Evolutionary conservation across 1,140 invertebrate genomes (phyloP).

Genomic region (Streblospio benedicti): DNA sequence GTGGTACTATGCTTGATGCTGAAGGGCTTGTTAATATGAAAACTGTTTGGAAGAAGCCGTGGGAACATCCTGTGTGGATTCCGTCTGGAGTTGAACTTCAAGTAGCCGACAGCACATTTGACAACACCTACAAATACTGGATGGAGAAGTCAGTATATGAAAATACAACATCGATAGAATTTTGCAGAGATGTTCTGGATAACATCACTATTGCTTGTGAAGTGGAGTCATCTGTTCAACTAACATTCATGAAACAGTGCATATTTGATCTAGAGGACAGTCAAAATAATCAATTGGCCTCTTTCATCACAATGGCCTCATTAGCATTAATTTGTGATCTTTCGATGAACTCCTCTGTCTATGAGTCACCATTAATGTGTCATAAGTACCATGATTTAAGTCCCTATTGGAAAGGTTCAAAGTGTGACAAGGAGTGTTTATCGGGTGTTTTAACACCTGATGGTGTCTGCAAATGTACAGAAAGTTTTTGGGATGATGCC

Average conservation of each 20-base stretch:
- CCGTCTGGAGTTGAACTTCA: background rate
- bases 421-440: constrained; percentile 18
- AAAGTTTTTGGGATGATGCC: constrained; percentile 20
- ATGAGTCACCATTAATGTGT: background rate
- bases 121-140: background rate
- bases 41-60: background rate
- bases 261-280: background rate
- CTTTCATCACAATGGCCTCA: too few relatives aligned
- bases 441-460: constrained; percentile 15
- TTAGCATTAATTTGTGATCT: background rate
- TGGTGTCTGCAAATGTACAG: constrained; percentile 17
- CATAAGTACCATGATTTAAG: background rate
- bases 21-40: constrained; percentile 14
- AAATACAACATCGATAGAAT: background rate
- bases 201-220: background rate
- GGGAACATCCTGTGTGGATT: background rate
- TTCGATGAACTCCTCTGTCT: background rate
- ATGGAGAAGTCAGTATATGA: background rate
- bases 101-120: background rate
- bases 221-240: background rate
- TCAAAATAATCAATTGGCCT: too few relatives aligned
- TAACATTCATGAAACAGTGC: background rate
- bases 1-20: constrained; percentile 8
- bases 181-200: background rate
- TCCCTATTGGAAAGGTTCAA: constrained; percentile 18